A percentile compares a stretch with the other conserved stretches of the same genome.
Evolutionary conservation across 2,797 vertebrate genomes (phyloP).

Genomic region (Philypnodon macrostomus): DNA sequence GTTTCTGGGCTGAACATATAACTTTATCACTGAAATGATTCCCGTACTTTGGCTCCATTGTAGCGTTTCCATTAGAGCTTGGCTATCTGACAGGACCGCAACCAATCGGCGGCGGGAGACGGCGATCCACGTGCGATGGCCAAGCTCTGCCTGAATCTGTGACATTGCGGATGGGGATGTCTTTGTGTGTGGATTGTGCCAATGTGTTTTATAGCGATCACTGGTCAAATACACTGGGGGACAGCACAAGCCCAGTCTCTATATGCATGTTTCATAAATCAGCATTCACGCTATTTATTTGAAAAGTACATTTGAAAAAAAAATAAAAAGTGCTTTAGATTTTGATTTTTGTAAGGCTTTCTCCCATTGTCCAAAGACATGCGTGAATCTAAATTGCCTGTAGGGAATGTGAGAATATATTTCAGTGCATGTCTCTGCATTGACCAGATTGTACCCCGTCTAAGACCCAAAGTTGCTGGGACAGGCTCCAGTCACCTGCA

Average conservation of each 20-base stretch:
- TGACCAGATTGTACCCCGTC: too few relatives aligned
- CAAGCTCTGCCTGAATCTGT: constrained; percentile 74
- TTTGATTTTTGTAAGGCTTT: too few relatives aligned
- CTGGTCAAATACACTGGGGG: constrained; percentile 60
- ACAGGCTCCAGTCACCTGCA: too few relatives aligned
- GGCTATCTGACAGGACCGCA: constrained; percentile 98
- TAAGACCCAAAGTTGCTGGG: too few relatives aligned
- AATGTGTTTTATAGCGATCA: constrained; percentile 60
- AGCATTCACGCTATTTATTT: too few relatives aligned
- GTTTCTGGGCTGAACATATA: constrained; percentile 99
- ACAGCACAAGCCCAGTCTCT: constrained; percentile 47
- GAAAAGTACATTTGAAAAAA: too few relatives aligned
- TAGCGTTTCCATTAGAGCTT: constrained; percentile 98
- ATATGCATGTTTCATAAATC: too few relatives aligned
- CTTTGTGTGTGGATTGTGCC: constrained; percentile 41
- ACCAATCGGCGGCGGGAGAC: constrained; percentile 86
- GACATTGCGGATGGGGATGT: constrained; percentile 45
- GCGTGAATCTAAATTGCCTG: too few relatives aligned
- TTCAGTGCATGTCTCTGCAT: too few relatives aligned
- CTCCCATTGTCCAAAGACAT: too few relatives aligned
- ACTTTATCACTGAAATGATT: constrained; percentile 99
- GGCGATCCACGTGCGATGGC: constrained; percentile 86
- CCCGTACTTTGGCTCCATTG: constrained; percentile 97
- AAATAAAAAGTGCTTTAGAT: too few relatives aligned
- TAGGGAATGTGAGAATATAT: too few relatives aligned